Percentiles rank a stretch among this genome's conserved stretches.
Evolutionary conservation across 2,113 vertebrate genomes (phyloP).

Genomic region (Chlorodrepanis virens): DNA sequence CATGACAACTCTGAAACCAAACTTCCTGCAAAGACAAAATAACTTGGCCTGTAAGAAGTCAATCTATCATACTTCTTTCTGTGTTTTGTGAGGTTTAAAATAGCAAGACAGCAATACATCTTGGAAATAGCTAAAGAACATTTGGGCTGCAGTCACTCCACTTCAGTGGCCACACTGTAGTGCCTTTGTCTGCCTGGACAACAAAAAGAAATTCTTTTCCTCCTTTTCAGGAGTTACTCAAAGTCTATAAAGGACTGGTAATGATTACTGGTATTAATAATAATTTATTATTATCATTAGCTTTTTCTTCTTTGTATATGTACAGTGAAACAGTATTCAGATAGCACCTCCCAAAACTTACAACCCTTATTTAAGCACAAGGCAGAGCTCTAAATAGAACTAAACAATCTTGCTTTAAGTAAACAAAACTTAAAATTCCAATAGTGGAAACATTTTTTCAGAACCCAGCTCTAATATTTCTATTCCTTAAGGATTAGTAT

Average conservation of each 20-base stretch:
- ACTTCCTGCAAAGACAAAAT: background rate
- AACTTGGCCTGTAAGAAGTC: background rate
- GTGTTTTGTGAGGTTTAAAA: background rate
- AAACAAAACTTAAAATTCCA: background rate
- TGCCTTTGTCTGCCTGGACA: background rate
- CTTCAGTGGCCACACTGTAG: background rate
- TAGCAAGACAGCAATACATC: background rate
- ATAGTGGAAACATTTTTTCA: background rate
- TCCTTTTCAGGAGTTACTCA: background rate
- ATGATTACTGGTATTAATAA: background rate
- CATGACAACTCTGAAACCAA: background rate
- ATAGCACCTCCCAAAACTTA: background rate
- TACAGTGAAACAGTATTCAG: background rate
- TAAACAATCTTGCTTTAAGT: background rate
- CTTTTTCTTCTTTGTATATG: background rate
- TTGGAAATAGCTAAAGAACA: background rate
- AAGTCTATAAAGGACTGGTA: background rate
- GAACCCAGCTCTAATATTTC: background rate
- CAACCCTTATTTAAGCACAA: background rate
- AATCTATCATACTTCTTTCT: background rate
- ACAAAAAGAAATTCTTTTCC: background rate
- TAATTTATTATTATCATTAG: background rate
- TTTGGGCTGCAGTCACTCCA: background rate
- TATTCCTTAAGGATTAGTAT: background rate
- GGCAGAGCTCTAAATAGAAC: background rate